These are phyloP conservation scores for Parnassius mnemosyne DNA, from an alignment of 2,888 invertebrate genomes.

Conservation along the genomic window DNA sequence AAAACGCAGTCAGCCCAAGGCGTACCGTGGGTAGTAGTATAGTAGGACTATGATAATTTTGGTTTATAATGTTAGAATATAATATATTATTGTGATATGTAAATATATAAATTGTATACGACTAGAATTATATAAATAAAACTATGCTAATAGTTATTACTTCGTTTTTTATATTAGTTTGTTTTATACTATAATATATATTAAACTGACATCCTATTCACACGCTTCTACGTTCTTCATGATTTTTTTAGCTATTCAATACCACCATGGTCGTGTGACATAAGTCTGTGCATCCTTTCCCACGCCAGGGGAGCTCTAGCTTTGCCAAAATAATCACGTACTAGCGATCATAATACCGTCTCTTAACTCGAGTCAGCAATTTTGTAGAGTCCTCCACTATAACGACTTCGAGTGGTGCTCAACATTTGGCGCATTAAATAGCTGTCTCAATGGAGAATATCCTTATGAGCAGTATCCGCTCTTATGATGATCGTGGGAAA, in stretches of 20 bases:
- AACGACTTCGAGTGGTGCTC: constrained; percentile 30
- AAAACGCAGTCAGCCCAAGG: too few relatives aligned
- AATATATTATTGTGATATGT: too few relatives aligned
- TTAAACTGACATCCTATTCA: neutral
- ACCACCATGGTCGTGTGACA: constrained; percentile 24
- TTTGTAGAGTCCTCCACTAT: constrained; percentile 32
- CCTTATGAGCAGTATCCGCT: constrained; percentile 55
- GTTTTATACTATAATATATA: too few relatives aligned
- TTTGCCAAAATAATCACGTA: constrained; percentile 65
- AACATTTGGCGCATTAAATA: constrained; percentile 20
- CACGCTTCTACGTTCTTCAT: constrained; percentile 6
- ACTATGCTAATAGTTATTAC: too few relatives aligned
- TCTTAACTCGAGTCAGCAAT: constrained; percentile 48
- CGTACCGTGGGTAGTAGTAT: too few relatives aligned
- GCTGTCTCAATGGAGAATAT: constrained; percentile 39
- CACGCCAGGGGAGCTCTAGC: constrained; percentile 45
- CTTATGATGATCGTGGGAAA: constrained; percentile 52
- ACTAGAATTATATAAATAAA: too few relatives aligned
- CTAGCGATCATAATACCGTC: constrained; percentile 39
- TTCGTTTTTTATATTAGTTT: too few relatives aligned
- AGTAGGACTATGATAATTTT: too few relatives aligned
- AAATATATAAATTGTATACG: too few relatives aligned
- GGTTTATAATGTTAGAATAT: too few relatives aligned
- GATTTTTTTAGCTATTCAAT: constrained; percentile 12
- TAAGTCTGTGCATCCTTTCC: constrained; percentile 58